Evolutionary conservation across 2,888 invertebrate genomes (phyloP).

Genomic region (Tetropium fuscum): DNA sequence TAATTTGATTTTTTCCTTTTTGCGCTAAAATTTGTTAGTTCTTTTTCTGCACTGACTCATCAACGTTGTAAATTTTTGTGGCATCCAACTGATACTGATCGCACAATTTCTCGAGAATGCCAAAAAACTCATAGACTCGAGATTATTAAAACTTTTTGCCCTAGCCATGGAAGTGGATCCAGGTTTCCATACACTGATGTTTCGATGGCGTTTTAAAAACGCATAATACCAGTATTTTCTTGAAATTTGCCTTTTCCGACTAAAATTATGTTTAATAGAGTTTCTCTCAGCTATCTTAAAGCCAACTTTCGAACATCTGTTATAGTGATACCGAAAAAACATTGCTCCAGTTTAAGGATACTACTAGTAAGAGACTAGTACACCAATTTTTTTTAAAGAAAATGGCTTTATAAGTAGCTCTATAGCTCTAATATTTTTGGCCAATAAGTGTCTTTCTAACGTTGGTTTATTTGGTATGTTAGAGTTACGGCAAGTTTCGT

Average conservation of each 20-base stretch:
- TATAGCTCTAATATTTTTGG: too few species aligned
- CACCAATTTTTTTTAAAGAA: too few species aligned
- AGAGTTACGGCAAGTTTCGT: too few species aligned
- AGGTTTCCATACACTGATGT: background rate
- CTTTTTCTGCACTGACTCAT: background rate
- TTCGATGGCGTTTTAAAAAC: background rate
- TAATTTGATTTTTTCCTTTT: background rate
- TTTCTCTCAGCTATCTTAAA: too few species aligned
- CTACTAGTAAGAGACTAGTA: too few species aligned
- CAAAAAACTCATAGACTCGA: background rate
- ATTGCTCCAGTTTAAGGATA: too few species aligned
- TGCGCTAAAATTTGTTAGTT: background rate
- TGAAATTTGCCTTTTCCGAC: background rate
- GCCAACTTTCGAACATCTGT: too few species aligned
- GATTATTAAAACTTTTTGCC: background rate
- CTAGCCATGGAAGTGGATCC: background rate
- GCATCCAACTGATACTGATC: background rate
- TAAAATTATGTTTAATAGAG: too few species aligned
- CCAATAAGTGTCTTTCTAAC: too few species aligned
- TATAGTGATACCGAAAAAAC: background rate
- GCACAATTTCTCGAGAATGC: background rate
- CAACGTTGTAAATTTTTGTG: background rate
- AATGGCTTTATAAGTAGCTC: too few species aligned
- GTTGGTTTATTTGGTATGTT: too few species aligned
- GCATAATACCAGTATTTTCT: background rate